These are phyloP conservation scores for Takifugu rubripes DNA, from an alignment of 2,797 vertebrate genomes.

Conservation along the genomic window DNA sequence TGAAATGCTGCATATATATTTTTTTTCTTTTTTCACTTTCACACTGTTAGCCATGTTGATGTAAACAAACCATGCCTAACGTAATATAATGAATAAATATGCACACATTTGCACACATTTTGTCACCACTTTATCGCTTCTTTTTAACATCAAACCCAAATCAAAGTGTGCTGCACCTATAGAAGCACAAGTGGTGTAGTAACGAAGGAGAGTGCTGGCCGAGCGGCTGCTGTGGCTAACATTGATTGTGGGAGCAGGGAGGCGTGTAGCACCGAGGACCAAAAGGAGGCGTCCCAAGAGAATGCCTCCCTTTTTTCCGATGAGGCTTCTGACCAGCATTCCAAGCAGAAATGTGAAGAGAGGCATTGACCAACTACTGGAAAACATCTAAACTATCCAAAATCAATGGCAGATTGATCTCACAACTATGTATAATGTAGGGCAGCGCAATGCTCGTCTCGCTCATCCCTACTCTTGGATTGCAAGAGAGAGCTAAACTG, in stretches of 20 bases:
- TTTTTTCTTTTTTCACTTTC: too few relatives aligned
- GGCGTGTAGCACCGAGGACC: constrained; percentile 52
- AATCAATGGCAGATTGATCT: constrained; percentile 78
- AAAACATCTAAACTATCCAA: constrained; percentile 76
- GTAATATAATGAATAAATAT: too few relatives aligned
- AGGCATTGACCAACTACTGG: constrained; percentile 76
- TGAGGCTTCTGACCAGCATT: constrained; percentile 65
- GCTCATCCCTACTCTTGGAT: constrained; percentile 42
- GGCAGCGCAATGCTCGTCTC: constrained; percentile 50
- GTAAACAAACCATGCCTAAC: too few relatives aligned
- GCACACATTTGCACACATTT: too few relatives aligned
- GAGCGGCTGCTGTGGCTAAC: constrained; percentile 62
- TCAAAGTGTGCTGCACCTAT: constrained; percentile 1
- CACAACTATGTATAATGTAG: constrained; percentile 76
- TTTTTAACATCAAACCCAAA: neutral
- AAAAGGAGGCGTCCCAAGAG: constrained; percentile 58
- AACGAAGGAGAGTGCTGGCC: constrained; percentile 56
- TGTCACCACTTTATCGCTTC: too few relatives aligned
- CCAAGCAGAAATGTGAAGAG: constrained; percentile 70
- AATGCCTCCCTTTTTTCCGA: constrained; percentile 51
- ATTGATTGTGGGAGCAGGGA: constrained; percentile 71
- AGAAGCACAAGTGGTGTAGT: constrained; percentile 52
- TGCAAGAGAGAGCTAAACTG: constrained; percentile 32
- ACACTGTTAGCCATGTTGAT: too few relatives aligned
- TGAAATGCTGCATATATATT: too few relatives aligned